Conservation (phyloP, 2,113 vertebrate genomes). For the Sporophila hypoxantha region DNA sequence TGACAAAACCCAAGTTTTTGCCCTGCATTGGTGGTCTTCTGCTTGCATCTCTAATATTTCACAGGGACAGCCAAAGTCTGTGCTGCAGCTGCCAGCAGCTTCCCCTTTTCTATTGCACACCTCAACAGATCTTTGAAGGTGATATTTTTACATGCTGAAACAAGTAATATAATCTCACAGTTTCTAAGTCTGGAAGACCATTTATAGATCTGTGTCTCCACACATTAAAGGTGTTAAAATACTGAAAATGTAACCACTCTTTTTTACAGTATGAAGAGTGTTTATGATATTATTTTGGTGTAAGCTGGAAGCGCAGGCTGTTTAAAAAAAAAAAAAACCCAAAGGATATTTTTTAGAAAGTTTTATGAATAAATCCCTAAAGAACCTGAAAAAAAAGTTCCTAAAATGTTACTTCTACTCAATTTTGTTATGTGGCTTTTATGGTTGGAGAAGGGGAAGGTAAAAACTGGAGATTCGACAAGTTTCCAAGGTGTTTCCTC, state of each 20-base stretch:
- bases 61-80: not conserved
- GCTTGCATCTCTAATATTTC: not conserved
- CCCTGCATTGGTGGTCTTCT: not conserved
- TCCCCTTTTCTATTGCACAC: not conserved
- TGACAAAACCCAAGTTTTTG: not conserved
- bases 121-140: not conserved
- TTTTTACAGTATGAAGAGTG: not conserved
- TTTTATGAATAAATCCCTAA: not conserved
- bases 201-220: not conserved
- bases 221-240: not conserved
- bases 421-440: not conserved
- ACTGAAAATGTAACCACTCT: not conserved
- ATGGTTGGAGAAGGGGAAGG: not conserved
- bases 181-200: not conserved
- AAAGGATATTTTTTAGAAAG: not conserved
- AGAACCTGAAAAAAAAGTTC: not conserved
- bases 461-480: not conserved
- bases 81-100: not conserved
- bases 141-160: conserved; percentile 9
- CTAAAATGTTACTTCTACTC: not conserved
- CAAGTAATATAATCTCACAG: not conserved
- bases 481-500: not conserved
- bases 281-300: not conserved
- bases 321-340: not conserved
- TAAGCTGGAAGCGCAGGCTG: not conserved